A percentile compares a stretch with the other conserved stretches of the same genome.
phyloP scores from a whole-genome alignment of 1,140 invertebrate species.

The Drosophila bifasciata region DNA sequence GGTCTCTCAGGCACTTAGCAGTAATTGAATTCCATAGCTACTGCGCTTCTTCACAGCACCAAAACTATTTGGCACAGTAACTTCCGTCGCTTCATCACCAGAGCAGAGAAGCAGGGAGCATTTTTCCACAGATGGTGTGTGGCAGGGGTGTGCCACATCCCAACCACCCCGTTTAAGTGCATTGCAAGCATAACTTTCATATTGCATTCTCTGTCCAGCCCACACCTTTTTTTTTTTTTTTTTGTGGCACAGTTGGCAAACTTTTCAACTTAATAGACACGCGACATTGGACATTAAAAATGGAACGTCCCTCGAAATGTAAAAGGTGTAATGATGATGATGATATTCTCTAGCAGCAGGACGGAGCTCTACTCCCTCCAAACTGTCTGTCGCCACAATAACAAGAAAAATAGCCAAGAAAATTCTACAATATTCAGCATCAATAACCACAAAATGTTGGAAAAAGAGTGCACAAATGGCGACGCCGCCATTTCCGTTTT shows the following conservation, averaged over 20 bases:
- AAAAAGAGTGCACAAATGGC: conserved; percentile 20
- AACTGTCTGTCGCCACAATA: conserved; percentile 12
- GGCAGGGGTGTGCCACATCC: not conserved
- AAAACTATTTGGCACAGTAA: conserved; percentile 54
- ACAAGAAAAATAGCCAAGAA: not conserved
- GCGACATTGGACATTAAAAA: conserved; percentile 51
- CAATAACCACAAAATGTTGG: conserved; percentile 9
- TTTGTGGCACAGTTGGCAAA: conserved; percentile 54
- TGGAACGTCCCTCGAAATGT: conserved; percentile 15
- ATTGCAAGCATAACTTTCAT: conserved; percentile 68
- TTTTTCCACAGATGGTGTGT: no score
- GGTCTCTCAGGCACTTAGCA: conserved; percentile 45
- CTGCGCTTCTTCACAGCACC: conserved; percentile 37
- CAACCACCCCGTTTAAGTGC: conserved; percentile 31
- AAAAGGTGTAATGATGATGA: conserved; percentile 4
- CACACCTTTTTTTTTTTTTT: not conserved
- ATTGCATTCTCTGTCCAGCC: conserved; percentile 32
- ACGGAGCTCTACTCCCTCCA: not conserved
- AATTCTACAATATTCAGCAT: not conserved
- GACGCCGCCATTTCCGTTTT: conserved; percentile 17
- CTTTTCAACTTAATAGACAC: conserved; percentile 55
- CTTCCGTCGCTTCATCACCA: not conserved
- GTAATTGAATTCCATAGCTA: conserved; percentile 64
- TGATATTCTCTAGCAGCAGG: not conserved
- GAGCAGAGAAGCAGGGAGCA: no score